Percentiles rank a stretch among this genome's conserved stretches.
Evolutionary conservation across 2,113 vertebrate species (phyloP).

Genomic region (Lepisosteus osseus): DNA sequence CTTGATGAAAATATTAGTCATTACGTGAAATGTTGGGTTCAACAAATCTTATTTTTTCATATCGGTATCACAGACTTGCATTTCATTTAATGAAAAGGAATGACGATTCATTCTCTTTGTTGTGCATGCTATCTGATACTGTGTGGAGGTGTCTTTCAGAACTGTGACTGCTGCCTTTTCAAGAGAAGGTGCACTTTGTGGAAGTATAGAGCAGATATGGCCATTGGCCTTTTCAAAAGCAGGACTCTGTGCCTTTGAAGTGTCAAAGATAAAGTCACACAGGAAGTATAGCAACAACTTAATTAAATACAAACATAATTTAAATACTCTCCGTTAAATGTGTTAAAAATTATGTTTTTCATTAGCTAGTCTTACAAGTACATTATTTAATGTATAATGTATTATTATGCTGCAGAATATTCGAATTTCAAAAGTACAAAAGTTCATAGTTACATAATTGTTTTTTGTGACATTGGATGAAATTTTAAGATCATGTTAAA

Average conservation of each 20-base stretch:
- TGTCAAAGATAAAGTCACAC: neutral
- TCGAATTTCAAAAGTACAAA: too few species aligned
- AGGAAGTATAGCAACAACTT: too few species aligned
- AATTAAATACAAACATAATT: too few species aligned
- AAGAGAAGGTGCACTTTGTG: conserved; percentile 20
- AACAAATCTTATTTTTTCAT: conserved; percentile 16
- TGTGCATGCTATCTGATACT: conserved; percentile 30
- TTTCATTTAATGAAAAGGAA: neutral
- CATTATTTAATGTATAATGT: too few species aligned
- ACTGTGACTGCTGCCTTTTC: conserved; percentile 28
- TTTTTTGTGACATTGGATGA: too few species aligned
- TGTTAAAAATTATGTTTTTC: too few species aligned
- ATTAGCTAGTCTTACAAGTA: too few species aligned
- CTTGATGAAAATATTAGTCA: conserved; percentile 15
- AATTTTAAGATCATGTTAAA: too few species aligned
- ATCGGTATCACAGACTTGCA: conserved; percentile 16
- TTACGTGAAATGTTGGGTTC: neutral
- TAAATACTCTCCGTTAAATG: too few species aligned
- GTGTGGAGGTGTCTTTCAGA: conserved; percentile 29
- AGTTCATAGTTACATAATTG: too few species aligned
- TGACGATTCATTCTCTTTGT: conserved; percentile 34
- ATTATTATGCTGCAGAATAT: too few species aligned
- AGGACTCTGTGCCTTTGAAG: neutral
- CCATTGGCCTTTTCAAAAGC: neutral
- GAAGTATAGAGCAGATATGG: neutral